Evolutionary conservation across 2,113 vertebrate genomes (phyloP).

Genomic region (Campylomormyrus tamandua): DNA sequence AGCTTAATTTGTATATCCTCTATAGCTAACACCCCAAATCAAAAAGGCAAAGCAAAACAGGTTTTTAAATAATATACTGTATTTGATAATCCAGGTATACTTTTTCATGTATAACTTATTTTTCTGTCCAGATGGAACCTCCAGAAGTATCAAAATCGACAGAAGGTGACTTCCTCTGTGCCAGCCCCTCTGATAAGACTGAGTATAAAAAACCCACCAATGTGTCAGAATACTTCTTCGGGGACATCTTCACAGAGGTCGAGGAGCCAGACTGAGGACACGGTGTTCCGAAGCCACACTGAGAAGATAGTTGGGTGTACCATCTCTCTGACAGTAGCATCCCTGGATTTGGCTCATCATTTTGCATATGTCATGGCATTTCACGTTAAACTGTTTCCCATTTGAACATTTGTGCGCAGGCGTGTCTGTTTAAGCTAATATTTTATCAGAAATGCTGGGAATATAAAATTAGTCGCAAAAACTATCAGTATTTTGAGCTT

Average conservation of each 20-base stretch:
- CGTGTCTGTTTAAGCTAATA: neutral
- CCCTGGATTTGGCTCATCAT: neutral
- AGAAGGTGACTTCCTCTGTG: constrained; percentile 25
- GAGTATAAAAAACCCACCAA: constrained; percentile 62
- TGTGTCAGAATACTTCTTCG: constrained; percentile 83
- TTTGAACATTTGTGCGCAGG: neutral
- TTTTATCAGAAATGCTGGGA: neutral
- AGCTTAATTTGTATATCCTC: neutral
- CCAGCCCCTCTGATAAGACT: constrained; percentile 32
- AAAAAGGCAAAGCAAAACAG: neutral
- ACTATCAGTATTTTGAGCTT: neutral
- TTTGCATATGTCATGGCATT: neutral
- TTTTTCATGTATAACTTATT: neutral
- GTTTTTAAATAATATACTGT: neutral
- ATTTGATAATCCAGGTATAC: neutral
- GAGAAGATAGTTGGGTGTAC: neutral
- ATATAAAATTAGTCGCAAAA: neutral
- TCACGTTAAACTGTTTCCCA: neutral
- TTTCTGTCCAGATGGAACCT: constrained; percentile 6
- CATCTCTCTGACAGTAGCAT: neutral
- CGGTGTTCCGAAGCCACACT: neutral
- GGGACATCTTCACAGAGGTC: constrained; percentile 88
- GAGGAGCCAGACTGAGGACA: constrained; percentile 58
- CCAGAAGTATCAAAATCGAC: constrained; percentile 12
- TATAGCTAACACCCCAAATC: neutral